These are phyloP conservation scores for Colletes gigas DNA, from an alignment of 1,140 invertebrate species.

Conservation along the genomic window DNA sequence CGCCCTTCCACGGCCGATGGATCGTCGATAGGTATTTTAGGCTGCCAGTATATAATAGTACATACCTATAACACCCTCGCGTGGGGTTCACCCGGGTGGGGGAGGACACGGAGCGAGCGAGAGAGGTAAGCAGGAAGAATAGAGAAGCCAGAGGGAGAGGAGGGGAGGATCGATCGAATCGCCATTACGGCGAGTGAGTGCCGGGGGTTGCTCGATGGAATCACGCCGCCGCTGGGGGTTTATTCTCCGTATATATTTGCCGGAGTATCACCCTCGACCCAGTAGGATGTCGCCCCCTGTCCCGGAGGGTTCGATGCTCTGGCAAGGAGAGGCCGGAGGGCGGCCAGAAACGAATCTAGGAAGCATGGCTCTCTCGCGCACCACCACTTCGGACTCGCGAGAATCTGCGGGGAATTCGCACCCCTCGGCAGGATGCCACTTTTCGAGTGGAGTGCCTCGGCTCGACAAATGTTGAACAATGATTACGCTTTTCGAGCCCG, in stretches of 20 bases:
- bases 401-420: conserved; percentile 73
- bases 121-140: conserved; percentile 9
- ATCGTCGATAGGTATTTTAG: conserved; percentile 72
- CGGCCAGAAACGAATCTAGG: conserved; percentile 46
- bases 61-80: conserved; percentile 63
- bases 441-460: conserved; percentile 51
- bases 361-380: conserved; percentile 47
- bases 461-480: conserved; percentile 65
- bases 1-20: conserved; percentile 55
- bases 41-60: conserved; percentile 64
- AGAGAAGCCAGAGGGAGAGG: neutral
- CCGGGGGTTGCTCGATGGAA: conserved; percentile 75
- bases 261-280: conserved; percentile 74
- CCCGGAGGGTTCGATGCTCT: conserved; percentile 65
- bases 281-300: conserved; percentile 62
- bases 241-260: conserved; percentile 78
- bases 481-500: conserved; percentile 47
- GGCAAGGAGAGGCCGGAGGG: conserved; percentile 22
- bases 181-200: conserved; percentile 77
- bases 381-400: conserved; percentile 62
- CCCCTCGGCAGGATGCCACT: conserved; percentile 66
- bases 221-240: conserved; percentile 76
- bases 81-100: conserved; percentile 34
- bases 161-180: conserved; percentile 76
- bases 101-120: conserved; percentile 30